Percentiles rank a stretch among this genome's conserved stretches.
These are phyloP conservation scores for Aquatica leii DNA, from an alignment of 2,888 invertebrate genomes.

Conservation along the genomic window DNA sequence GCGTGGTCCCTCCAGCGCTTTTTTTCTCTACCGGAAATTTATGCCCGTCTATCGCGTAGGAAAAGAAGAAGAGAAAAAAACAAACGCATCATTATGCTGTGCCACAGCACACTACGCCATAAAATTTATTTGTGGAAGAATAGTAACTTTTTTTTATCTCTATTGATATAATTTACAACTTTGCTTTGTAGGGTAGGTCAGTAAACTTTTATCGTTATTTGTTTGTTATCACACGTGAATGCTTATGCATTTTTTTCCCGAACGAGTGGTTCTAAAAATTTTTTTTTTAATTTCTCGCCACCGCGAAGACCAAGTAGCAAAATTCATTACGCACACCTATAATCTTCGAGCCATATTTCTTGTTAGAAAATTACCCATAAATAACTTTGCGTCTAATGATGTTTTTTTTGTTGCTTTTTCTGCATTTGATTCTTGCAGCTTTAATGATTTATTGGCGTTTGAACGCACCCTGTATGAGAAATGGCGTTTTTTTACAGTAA, in stretches of 20 bases:
- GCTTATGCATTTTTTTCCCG: conserved; percentile 31
- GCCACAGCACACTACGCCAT: not conserved
- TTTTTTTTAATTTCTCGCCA: too few species aligned
- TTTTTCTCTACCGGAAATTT: not conserved
- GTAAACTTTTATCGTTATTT: conserved; percentile 57
- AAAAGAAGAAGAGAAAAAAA: not conserved
- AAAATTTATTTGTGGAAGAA: too few species aligned
- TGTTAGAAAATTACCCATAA: too few species aligned
- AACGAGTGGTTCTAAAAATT: conserved; percentile 39
- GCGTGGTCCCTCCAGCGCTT: not conserved
- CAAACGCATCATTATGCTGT: not conserved
- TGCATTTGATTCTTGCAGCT: too few species aligned
- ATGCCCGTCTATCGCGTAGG: not conserved
- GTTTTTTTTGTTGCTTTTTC: too few species aligned
- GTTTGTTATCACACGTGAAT: conserved; percentile 47
- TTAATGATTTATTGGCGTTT: too few species aligned
- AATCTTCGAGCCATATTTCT: too few species aligned
- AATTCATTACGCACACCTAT: too few species aligned
- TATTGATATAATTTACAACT: conserved; percentile 39
- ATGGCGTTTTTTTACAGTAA: too few species aligned
- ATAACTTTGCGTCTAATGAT: too few species aligned
- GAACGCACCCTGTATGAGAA: too few species aligned
- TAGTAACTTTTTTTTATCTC: conserved; percentile 30
- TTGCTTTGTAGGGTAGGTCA: conserved; percentile 54
- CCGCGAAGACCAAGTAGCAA: too few species aligned